phyloP scores from a whole-genome alignment of 2,113 vertebrate genomes.

The Paedocypris sp. region DNA sequence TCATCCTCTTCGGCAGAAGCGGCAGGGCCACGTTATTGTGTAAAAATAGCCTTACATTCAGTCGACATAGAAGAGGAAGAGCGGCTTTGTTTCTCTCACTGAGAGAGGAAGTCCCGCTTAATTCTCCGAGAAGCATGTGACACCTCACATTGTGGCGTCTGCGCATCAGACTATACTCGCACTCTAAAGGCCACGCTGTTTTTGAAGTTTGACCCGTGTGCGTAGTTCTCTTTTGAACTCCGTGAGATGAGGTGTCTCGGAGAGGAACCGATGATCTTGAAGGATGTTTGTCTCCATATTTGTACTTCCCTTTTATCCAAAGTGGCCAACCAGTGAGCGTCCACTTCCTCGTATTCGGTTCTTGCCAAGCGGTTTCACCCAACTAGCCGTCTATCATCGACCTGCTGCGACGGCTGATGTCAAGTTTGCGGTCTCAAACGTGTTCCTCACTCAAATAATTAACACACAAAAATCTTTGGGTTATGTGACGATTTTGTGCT shows the following conservation, averaged over 20 bases:
- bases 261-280: slow-evolving; percentile 18
- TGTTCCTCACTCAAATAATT: too few species aligned
- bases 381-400: too few species aligned
- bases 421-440: too few species aligned
- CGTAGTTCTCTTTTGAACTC: slow-evolving; percentile 20
- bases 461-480: too few species aligned
- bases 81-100: slow-evolving; percentile 58
- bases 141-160: slow-evolving; percentile 52
- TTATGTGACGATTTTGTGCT: too few species aligned
- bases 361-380: slow-evolving; percentile 5
- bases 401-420: too few species aligned
- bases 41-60: slow-evolving; percentile 45
- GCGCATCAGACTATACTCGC: slow-evolving; percentile 19
- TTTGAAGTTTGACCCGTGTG: slow-evolving; percentile 19
- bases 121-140: slow-evolving; percentile 59
- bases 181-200: not conserved
- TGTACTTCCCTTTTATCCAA: slow-evolving; percentile 13
- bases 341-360: slow-evolving; percentile 1
- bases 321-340: slow-evolving; percentile 1
- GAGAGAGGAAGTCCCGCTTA: slow-evolving; percentile 59
- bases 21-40: slow-evolving; percentile 52
- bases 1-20: slow-evolving; percentile 39
- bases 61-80: slow-evolving; percentile 46
- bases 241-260: slow-evolving; percentile 13
- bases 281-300: slow-evolving; percentile 17